phyloP scores from a whole-genome alignment of 1,140 invertebrate species.

The Hirudo medicinalis region DNA sequence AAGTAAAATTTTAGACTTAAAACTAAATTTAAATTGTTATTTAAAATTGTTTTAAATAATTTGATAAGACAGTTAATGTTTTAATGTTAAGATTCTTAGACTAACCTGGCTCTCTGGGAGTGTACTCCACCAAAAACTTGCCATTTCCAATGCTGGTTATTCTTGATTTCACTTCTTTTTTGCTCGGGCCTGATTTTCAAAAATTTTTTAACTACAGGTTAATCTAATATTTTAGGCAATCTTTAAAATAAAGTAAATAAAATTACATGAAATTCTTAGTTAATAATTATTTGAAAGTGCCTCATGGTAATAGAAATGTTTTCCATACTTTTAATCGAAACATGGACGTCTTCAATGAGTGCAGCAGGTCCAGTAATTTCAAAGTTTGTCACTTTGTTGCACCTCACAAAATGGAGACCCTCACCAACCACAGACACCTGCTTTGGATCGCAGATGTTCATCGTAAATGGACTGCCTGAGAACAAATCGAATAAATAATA shows the following conservation, averaged over 20 bases:
- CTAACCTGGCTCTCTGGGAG: conserved; percentile 44
- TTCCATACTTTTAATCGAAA: conserved; percentile 47
- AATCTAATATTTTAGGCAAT: neutral
- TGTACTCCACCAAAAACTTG: conserved; percentile 71
- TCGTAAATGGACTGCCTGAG: conserved; percentile 34
- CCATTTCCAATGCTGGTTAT: conserved; percentile 58
- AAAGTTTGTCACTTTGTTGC: conserved; percentile 67
- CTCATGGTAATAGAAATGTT: too few species aligned
- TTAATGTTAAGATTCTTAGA: too few species aligned
- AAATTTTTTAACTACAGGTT: too few species aligned
- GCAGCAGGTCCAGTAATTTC: conserved; percentile 61
- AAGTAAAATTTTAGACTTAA: neutral
- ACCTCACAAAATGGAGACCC: conserved; percentile 52
- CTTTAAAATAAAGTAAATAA: neutral
- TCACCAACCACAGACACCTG: conserved; percentile 29
- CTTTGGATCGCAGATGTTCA: conserved; percentile 34
- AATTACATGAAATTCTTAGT: too few species aligned
- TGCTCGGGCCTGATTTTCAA: conserved; percentile 54
- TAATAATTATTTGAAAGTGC: neutral
- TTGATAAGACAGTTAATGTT: too few species aligned
- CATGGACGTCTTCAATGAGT: conserved; percentile 53
- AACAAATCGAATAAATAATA: neutral
- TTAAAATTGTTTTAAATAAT: neutral
- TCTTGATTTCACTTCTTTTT: conserved; percentile 69
- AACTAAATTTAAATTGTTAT: neutral